Base-by-base conservation (phyloP, 2,888 invertebrate genomes). In the Rhabditoides inermis region DNA sequence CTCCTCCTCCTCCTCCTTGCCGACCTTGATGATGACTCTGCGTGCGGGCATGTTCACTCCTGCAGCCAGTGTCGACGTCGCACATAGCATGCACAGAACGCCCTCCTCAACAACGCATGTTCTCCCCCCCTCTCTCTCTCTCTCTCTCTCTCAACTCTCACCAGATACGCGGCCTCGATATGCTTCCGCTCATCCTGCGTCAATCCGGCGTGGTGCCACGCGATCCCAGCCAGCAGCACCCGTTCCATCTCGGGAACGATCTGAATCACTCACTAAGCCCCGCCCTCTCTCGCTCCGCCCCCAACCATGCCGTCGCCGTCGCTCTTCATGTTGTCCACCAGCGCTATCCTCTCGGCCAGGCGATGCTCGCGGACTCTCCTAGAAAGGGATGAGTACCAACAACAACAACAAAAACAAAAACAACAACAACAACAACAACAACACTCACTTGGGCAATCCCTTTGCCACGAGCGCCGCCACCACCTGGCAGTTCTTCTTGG, bases 21-120 rank as follows among this genome's bases (percentile, higher is more conserved):
- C n/a, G n/a, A 95, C 90, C 54, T 90, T 83, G 51, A 98, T 86
- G 48, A 98, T 86, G 2, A 98, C 95, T 66, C 90, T 83, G 27
- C 62, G 55, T 4, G 70, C 72, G 0, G 72, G 72, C 3, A 72
- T 56, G 45, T 72, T 72, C 12, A 71, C 72, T 2, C 94, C 94
- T 23, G 94, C 92, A n/a, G 94, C 94, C 61, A 95, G 81, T 0
- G 94, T 95, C 1, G 92, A 91, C 0, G 94, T 95, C 76, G 91
- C 92, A 76, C 90, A 88, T 60, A 95, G 83, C 28, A 90, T 86
- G 56, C 85, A 87, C 32, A 95, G 79, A n/a, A 84, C 84, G 0
- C 89, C 88, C n/a, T 83, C 81, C 69, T 69, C 48, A 42, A 55
- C 55, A 20, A 5, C 18, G 6, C 20, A 30, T 22, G 7, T n/a